These are phyloP conservation scores for Choreutis nemorana DNA, from an alignment of 2,888 invertebrate species.

Conservation along the genomic window DNA sequence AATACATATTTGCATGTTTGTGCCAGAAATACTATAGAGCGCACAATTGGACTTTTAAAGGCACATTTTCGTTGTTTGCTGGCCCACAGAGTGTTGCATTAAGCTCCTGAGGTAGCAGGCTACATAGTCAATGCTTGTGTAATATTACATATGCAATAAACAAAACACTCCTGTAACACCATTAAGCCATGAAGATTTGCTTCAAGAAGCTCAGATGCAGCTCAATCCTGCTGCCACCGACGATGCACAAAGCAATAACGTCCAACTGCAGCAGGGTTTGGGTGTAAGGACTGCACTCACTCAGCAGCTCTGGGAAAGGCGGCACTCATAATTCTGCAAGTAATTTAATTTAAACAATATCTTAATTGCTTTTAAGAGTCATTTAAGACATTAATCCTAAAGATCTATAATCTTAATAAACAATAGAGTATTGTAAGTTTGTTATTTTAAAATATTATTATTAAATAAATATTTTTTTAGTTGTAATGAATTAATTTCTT, in stretches of 20 bases:
- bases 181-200: slow-evolving; percentile 2
- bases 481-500: too few relatives aligned
- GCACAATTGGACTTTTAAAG: slow-evolving; percentile 10
- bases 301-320: background rate
- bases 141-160: slow-evolving; percentile 8
- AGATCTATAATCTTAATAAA: too few relatives aligned
- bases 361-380: too few relatives aligned
- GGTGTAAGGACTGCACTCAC: background rate
- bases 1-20: background rate
- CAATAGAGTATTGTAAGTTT: too few relatives aligned
- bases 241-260: background rate
- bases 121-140: slow-evolving; percentile 10
- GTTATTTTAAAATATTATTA: too few relatives aligned
- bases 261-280: background rate
- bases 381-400: too few relatives aligned
- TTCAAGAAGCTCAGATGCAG: background rate
- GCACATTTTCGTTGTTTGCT: slow-evolving; percentile 11
- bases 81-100: slow-evolving; percentile 8
- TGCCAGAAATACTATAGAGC: slow-evolving; percentile 7
- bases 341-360: background rate
- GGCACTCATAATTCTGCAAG: background rate
- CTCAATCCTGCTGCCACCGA: background rate
- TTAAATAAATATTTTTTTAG: too few relatives aligned
- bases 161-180: slow-evolving; percentile 1
- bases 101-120: slow-evolving; percentile 8